A percentile compares a stretch with the other conserved stretches of the same genome.
Conservation (phyloP, 1,140 invertebrate genomes). For the Frieseomelitta varia region DNA sequence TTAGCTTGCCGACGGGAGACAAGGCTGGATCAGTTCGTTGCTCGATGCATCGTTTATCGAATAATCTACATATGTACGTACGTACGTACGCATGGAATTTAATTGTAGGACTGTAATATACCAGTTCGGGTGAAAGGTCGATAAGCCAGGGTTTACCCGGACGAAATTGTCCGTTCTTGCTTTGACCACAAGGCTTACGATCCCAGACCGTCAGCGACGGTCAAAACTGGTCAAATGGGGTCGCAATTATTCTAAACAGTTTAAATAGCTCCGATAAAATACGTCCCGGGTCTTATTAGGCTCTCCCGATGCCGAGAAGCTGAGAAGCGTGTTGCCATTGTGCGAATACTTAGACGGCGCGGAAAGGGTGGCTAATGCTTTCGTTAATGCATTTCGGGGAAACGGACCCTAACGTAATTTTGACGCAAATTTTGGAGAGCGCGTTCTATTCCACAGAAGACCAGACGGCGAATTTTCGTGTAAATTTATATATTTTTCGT, state of each 20-base stretch:
- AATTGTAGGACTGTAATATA: conserved; percentile 23
- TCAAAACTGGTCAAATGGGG: background rate
- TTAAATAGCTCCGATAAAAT: background rate
- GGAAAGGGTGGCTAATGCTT: background rate
- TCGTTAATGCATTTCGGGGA: background rate
- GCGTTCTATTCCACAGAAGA: background rate
- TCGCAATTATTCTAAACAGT: conserved; percentile 21
- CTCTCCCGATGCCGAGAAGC: too few relatives aligned
- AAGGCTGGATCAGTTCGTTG: background rate
- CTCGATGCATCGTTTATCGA: conserved; percentile 19
- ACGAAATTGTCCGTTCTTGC: background rate
- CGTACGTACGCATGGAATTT: conserved; percentile 15
- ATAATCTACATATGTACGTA: background rate
- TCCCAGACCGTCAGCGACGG: background rate
- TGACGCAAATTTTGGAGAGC: background rate
- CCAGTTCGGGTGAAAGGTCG: background rate
- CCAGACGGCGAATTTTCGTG: too few relatives aligned
- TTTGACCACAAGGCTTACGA: conserved; percentile 2
- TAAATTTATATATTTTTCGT: too few relatives aligned
- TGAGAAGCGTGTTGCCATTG: background rate
- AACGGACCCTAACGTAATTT: background rate
- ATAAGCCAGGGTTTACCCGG: background rate
- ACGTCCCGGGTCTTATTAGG: background rate
- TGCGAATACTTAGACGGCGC: background rate
- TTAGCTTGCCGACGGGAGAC: background rate